Base-by-base conservation (phyloP, 1,140 invertebrate species). In the Cyrtorhinus lividipennis region DNA sequence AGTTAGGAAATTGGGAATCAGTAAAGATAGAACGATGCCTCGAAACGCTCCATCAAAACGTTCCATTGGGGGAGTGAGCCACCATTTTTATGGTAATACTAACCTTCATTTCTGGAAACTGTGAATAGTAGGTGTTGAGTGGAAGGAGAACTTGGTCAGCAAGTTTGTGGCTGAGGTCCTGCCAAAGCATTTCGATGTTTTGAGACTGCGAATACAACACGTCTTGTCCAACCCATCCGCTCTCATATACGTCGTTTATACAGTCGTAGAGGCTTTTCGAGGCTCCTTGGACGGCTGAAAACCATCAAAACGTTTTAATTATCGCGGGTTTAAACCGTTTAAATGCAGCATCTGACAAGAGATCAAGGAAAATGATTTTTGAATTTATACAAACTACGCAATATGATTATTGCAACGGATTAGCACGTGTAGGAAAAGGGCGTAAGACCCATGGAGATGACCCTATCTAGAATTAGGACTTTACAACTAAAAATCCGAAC, bases 101-200 rank as follows among this genome's bases (percentile, higher is more conserved):
- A 73, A 89, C 87, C 79, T 85, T 86, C 81, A 88, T 89, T 78
- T 92, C 89, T 61, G 88, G 87, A 76, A 92, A 92, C 75, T 92
- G 89, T 71, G 84, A 84, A 70, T 92, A 87, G 78, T 98, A 97
- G 59, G 89, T 92, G 75, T 93, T 92, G 67, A 97, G 81, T 63
- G 93, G 93, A 69, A 93, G 87, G 65, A 95, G 81, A 66, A 96
- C 90, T 78, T 93, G 89, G 73, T 95, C 92, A 53, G 87, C 90
- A 66, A 97, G 78, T 78, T 94, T 95, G 75, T 95, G 89, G 70
- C 87, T 86, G 76, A 95, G 93, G 76, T 97, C 93, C 71, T 90
- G 88, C 91, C 92, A 96, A 64, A 96, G 78, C 80, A 92, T 87
- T 73, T 96, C 92, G 68, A 92, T 80, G 71, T 85, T 87, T 77